Evolutionary conservation across 2,113 vertebrate genomes (phyloP).

Genomic region (Setophaga petechia): DNA sequence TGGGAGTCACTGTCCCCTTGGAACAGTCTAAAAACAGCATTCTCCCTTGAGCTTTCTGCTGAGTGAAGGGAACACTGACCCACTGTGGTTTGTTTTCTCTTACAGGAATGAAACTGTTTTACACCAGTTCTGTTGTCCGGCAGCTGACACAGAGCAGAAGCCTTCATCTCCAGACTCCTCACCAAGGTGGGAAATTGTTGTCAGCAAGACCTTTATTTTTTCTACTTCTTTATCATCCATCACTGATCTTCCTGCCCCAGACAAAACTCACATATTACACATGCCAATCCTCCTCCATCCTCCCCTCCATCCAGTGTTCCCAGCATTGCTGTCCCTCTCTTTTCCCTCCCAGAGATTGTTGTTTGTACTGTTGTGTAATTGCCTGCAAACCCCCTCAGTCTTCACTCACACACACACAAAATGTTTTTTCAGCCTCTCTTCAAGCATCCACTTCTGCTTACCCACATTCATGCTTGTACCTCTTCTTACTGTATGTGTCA

Average conservation of each 20-base stretch:
- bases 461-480: neutral
- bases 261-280: neutral
- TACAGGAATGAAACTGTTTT: constrained; percentile 94
- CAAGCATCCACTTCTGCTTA: neutral
- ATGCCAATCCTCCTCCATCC: neutral
- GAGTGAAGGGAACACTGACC: constrained; percentile 27
- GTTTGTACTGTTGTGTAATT: neutral
- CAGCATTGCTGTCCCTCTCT: neutral
- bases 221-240: neutral
- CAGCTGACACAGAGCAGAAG: constrained; percentile 90
- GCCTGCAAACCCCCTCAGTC: neutral
- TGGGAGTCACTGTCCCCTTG: neutral
- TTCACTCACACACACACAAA: neutral
- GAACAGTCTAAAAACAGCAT: neutral
- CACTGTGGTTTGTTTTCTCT: constrained; percentile 36
- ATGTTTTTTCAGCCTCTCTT: neutral
- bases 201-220: neutral
- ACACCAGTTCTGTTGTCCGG: constrained; percentile 98
- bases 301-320: neutral
- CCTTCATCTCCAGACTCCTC: constrained; percentile 72
- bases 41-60: neutral
- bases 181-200: constrained; percentile 70
- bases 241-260: neutral
- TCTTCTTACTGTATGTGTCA: neutral
- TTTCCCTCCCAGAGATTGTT: neutral